Evolutionary conservation across 2,797 vertebrate genomes (phyloP), one percentile per base, ranked within the genome.

Genomic region (Zenarchopterus dispar): DNA sequence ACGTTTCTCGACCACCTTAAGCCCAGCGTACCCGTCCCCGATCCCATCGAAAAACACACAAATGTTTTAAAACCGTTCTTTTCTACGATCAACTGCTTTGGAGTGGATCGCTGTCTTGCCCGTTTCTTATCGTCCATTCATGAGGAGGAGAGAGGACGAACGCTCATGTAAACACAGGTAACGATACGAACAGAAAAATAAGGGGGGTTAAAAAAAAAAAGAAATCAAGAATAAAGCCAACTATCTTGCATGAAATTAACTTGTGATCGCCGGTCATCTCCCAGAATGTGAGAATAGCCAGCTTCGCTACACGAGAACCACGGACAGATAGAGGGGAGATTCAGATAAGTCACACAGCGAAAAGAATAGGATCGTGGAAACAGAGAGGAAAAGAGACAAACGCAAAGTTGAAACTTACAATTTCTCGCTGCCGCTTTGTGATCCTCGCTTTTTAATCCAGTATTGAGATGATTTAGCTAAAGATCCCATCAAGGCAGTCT

Each of bases 401-500:
- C 84, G 88, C 92, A 93, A 94, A 97, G 95, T 97, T 96, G 93
- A 93, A 96, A 98, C 96, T 97, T 97, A 97, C 96, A 94, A 96
- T 96, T 94, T 94, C 93, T 94, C 91, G 93, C 92, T 90, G 94
- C 91, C 91, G 94, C 93, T 95, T 94, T 94, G 94, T 93, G 94
- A 94, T 95, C 93, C 93, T 93, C 93, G 93, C 94, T 92, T 95
- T 95, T 95, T 95, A 96, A 95, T 95, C 95, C 96, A 95, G 95
- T 92, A 93, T 92, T 86, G 93, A 93, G 94, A 93, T 91, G 95
- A 91, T 93, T 94, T 93, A 93, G 93, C 94, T 94, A 94, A 94
- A 94, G 94, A 95, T 95, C 95, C 95, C 95, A 96, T 96, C 91
- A 94, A 94, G 92, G 91, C 93, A 92, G 89, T 92, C 91, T 91